Evolutionary conservation across 2,888 invertebrate genomes (phyloP).

Genomic region (Macropis europaea): DNA sequence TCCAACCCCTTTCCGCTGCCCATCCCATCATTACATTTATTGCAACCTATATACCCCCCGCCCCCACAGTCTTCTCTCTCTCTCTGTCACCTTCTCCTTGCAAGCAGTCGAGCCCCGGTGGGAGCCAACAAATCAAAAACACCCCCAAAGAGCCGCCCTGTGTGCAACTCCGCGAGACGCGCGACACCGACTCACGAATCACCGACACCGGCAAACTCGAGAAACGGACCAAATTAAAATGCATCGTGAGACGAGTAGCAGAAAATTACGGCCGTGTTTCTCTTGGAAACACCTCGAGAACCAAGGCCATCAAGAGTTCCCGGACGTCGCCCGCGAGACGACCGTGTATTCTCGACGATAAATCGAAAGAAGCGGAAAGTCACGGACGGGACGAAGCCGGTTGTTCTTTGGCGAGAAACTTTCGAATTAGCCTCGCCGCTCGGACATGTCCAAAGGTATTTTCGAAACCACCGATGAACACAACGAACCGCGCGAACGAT

Average conservation of each 20-base stretch:
- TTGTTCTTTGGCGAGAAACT: conserved; percentile 1
- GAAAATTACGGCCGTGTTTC: conserved; percentile 46
- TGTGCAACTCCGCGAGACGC: conserved; percentile 52
- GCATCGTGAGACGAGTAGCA: conserved; percentile 55
- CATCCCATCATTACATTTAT: too few relatives aligned
- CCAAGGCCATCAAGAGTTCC: conserved; percentile 29
- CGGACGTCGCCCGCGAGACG: too few relatives aligned
- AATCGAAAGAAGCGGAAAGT: conserved; percentile 22
- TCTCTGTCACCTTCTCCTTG: conserved; percentile 5
- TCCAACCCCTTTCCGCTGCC: too few relatives aligned
- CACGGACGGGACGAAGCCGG: too few relatives aligned
- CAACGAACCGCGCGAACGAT: not conserved
- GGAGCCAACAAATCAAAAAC: conserved; percentile 77
- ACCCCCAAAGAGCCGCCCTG: conserved; percentile 71
- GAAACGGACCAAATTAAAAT: conserved; percentile 69
- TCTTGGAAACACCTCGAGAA: conserved; percentile 10
- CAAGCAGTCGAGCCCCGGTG: conserved; percentile 49
- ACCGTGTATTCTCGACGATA: not conserved
- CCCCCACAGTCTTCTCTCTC: conserved; percentile 11
- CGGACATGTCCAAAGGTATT: not conserved
- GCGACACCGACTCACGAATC: conserved; percentile 39
- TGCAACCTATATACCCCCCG: too few relatives aligned
- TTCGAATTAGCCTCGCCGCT: not conserved
- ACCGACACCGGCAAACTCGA: conserved; percentile 44
- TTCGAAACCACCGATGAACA: too few relatives aligned